These are phyloP conservation scores for Rhimphoctona megacephalus DNA, from an alignment of 2,888 invertebrate species.

Conservation along the genomic window DNA sequence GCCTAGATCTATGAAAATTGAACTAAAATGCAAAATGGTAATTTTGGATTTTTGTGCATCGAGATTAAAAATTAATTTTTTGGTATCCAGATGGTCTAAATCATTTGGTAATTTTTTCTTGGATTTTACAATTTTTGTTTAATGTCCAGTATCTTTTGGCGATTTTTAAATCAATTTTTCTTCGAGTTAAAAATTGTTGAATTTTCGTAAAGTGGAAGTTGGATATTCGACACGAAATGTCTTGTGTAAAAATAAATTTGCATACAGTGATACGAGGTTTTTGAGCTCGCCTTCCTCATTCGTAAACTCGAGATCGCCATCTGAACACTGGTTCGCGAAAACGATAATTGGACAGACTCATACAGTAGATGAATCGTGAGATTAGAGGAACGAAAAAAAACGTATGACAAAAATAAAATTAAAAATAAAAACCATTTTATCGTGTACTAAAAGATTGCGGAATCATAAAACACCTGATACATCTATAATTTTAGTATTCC, in stretches of 20 bases:
- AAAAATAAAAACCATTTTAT: neutral
- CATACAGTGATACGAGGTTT: conserved; percentile 18
- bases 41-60: neutral
- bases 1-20: too few relatives aligned
- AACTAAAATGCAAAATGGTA: too few relatives aligned
- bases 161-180: neutral
- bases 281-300: conserved; percentile 43
- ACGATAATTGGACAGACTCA: conserved; percentile 59
- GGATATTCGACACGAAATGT: neutral
- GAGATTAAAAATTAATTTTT: neutral
- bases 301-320: conserved; percentile 26
- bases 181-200: neutral
- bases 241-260: conserved; percentile 3
- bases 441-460: neutral
- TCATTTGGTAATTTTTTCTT: too few relatives aligned
- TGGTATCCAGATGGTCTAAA: too few relatives aligned
- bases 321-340: conserved; percentile 37
- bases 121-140: too few relatives aligned
- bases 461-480: neutral
- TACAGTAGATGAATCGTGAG: conserved; percentile 38
- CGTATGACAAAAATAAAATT: conserved; percentile 1
- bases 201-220: neutral
- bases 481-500: conserved; percentile 18
- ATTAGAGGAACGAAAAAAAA: conserved; percentile 6
- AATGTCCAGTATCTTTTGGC: neutral